Evolutionary conservation across 2,888 invertebrate species (phyloP).

Genomic region (Tipula lateralis): DNA sequence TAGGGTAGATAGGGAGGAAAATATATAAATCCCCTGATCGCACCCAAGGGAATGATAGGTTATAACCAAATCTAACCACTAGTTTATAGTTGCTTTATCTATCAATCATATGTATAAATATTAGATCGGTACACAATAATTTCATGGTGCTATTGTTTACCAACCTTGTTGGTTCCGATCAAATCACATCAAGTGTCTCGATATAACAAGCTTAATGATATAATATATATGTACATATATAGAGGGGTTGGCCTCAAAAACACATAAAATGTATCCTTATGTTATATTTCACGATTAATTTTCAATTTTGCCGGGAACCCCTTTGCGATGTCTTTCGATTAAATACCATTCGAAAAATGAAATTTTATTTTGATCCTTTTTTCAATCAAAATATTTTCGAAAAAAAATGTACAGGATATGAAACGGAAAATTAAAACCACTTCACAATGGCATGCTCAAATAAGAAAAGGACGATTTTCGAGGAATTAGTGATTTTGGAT

Average conservation of each 20-base stretch:
- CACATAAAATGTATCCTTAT: background rate
- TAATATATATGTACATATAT: background rate
- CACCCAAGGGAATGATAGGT: slow-evolving; percentile 19
- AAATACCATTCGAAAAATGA: background rate
- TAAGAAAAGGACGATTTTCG: background rate
- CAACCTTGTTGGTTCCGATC: slow-evolving; percentile 15
- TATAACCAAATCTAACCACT: background rate
- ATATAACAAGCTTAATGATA: slow-evolving; percentile 19
- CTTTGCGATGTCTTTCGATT: background rate
- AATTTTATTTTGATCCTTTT: background rate
- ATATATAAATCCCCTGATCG: background rate
- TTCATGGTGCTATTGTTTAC: background rate
- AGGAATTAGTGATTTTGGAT: background rate
- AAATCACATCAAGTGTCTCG: slow-evolving; percentile 24
- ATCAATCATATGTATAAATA: background rate
- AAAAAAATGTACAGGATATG: background rate
- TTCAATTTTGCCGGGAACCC: background rate
- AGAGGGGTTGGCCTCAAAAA: background rate
- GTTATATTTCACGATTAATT: background rate
- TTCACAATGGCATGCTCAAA: background rate
- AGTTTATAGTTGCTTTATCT: slow-evolving; percentile 7
- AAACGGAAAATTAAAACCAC: background rate
- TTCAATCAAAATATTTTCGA: slow-evolving; percentile 7
- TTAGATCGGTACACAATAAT: background rate
- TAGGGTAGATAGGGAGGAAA: background rate